Base-by-base conservation (phyloP, 2,113 vertebrate species). In the Lanius collurio region DNA sequence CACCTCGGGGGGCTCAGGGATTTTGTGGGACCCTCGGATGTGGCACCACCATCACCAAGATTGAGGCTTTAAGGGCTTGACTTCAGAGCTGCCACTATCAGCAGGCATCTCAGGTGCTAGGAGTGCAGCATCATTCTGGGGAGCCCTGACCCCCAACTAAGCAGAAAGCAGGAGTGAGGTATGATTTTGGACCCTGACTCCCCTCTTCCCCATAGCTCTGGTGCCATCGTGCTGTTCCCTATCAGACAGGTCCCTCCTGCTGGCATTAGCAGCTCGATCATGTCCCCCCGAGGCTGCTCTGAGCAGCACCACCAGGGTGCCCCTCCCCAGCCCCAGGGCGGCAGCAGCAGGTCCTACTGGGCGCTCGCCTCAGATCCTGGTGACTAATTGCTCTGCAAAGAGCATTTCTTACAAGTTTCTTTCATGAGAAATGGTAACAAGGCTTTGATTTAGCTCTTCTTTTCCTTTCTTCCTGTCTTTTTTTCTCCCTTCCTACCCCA, bases 361-460 rank as follows among this genome's bases (percentile, higher is more conserved):
- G 49, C 0, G 1, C 68, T 18, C 2, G 2, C 52, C 42, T 57
- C 75, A 15, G 31, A 15, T 20, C 59, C 86, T 26, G 33, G 21
- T n/a, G 53, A 42, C 83, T 75, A 64, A 87, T 64, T 71, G 49
- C 93, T 77, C 89, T 37, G 70, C 57, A 46, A 44, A 70, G 23
- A 89, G 41, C 41, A 15, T 62, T 75, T 23, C 93, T 91, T 57
- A 15, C 83, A 53, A 79, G 83, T 65, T 89, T 74, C 73, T 84
- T 68, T 74, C 14, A 1, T 24, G 46, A 64, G 89, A 35, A 78
- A 39, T 7, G 31, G 28, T 63, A 82, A 89, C 31, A 10, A 52
- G 74, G 14, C 94, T 96, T 94, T 95, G 93, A 94, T 93, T 95
- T 79, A 12, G 26, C 37, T 79, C 65, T 41, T 24, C n/a, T 95